Evolutionary conservation across 2,113 vertebrate genomes (phyloP).

Genomic region (Smithornis capensis): DNA sequence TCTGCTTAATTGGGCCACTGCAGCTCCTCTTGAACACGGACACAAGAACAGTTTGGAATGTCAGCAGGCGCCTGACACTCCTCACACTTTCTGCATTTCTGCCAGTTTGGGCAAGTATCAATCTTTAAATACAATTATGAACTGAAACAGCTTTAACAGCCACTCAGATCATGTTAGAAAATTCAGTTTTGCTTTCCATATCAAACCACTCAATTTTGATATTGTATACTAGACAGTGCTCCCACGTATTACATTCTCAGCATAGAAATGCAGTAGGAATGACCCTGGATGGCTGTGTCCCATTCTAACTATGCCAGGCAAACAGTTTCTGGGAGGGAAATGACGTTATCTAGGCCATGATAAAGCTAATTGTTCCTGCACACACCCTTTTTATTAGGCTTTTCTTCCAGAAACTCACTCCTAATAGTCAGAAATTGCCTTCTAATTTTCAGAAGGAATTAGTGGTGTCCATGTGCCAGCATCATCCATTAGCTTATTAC

Average conservation of each 20-base stretch:
- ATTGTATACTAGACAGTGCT: not conserved
- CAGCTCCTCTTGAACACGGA: not conserved
- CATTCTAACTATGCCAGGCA: not conserved
- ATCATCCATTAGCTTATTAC: slow-evolving; percentile 38
- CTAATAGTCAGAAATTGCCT: slow-evolving; percentile 35
- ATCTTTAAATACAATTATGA: not conserved
- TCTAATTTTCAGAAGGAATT: slow-evolving; percentile 38
- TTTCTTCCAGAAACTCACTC: slow-evolving; percentile 29
- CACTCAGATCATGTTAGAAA: not conserved
- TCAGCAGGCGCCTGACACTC: not conserved
- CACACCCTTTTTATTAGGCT: not conserved
- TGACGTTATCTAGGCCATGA: not conserved
- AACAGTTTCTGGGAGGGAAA: not conserved
- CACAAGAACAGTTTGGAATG: not conserved
- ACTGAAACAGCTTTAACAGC: not conserved
- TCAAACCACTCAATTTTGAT: not conserved
- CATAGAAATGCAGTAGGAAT: not conserved
- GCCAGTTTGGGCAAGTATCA: not conserved
- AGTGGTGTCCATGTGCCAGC: not conserved
- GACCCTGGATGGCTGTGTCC: not conserved
- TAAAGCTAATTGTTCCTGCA: not conserved
- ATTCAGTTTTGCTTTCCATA: not conserved
- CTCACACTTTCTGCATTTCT: not conserved
- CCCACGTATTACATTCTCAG: not conserved
- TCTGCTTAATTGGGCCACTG: slow-evolving; percentile 18